Evolutionary conservation across 2,797 vertebrate genomes (phyloP), one percentile per base, ranked within the genome.

Genomic region (Harpagifer antarcticus): DNA sequence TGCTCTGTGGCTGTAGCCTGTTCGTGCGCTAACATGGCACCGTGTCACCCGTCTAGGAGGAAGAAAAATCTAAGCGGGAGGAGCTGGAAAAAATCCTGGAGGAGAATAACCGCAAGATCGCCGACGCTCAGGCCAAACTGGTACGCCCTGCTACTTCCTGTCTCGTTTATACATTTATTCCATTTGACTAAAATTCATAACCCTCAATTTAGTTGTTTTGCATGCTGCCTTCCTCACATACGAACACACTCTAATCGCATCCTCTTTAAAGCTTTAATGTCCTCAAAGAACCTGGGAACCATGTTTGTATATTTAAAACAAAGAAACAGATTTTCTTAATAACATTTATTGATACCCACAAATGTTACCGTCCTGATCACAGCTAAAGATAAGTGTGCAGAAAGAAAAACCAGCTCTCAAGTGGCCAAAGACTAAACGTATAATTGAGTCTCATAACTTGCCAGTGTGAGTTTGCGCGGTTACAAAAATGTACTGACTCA

Each of bases 41-140:
- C 94, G 90, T 98, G 95, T 99, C 96, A 94, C 94, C 96, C 96
- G 53, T 98, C 92, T 96, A 99, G 98, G 98, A 98, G 94, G 97
- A 99, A 97, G 98, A 99, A 92, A 97, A 97, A 93, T 97, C 97
- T 87, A 99, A 99, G 94, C 96, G 98, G 93, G 98, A 98, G 95
- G 98, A 99, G 82, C 94, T 99, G 89, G 98, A 99, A 93, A 97
- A 97, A 96, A 99, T 99, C 95, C 94, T 99, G 90, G 98, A 98
- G 94, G 98, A 99, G 93, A 99, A 99, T 97, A 99, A 99, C 95
- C 96, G 97, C 95, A 99, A 99, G 97, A 99, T 99, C 81, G 97
- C 98, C 20, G 98, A 99, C 79, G 98, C 98, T 92, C 98, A 99
- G 92, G 98, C 97, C 96, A 99, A 97, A 88, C 96, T 99, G 98